Percentiles rank a stretch among this genome's conserved stretches.
phyloP scores from a whole-genome alignment of 2,888 invertebrate species.

The Troilus luridus region DNA sequence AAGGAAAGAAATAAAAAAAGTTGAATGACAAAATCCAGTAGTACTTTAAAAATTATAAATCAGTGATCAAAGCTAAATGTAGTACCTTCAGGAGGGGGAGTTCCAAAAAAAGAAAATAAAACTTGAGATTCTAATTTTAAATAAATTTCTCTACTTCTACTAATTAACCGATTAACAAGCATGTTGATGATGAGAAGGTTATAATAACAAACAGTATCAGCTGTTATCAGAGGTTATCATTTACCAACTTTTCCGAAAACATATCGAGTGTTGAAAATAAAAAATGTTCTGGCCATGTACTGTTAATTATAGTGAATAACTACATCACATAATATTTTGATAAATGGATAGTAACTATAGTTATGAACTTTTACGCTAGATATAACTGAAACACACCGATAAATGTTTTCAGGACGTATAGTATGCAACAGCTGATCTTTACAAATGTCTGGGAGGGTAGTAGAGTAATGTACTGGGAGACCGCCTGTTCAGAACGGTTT shows the following conservation, averaged over 20 bases:
- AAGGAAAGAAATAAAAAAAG: not conserved
- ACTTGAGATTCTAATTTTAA: slow-evolving; percentile 31
- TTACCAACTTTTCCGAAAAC: not conserved
- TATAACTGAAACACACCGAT: not conserved
- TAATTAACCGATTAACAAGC: slow-evolving; percentile 16
- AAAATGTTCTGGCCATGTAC: not conserved
- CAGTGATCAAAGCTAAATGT: too few relatives aligned
- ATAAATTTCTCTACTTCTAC: slow-evolving; percentile 7
- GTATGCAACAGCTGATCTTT: slow-evolving; percentile 60
- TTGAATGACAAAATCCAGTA: too few relatives aligned
- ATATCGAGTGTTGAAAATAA: not conserved
- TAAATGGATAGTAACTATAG: not conserved
- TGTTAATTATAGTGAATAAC: not conserved
- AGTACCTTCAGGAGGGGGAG: not conserved
- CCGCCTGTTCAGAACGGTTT: slow-evolving; percentile 76
- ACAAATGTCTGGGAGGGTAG: slow-evolving; percentile 57
- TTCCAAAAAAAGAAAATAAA: slow-evolving; percentile 25
- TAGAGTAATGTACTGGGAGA: slow-evolving; percentile 61
- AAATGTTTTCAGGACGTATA: slow-evolving; percentile 43
- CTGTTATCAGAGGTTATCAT: not conserved
- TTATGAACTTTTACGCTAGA: not conserved
- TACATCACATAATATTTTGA: not conserved
- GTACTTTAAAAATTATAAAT: not conserved
- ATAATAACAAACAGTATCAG: not conserved
- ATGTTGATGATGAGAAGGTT: not conserved